Evolutionary conservation across 1,140 invertebrate species (phyloP), one percentile per base, ranked within the genome.

Genomic region (Drosophila nikananu): DNA sequence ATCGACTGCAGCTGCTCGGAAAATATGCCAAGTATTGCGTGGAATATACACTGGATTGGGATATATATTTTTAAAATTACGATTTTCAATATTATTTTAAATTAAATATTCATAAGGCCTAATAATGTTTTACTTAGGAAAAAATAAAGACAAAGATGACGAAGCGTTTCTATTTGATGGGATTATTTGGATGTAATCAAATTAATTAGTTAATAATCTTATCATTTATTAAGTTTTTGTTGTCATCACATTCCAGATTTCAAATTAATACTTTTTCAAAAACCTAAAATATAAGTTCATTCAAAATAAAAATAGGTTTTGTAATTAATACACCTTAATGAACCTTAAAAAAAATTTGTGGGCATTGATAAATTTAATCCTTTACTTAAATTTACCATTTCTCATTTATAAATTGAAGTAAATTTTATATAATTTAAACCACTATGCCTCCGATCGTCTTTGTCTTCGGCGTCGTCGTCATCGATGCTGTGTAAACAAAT

Each of bases 401-500:
- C 7, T 9, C 8, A 25, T 27, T 8, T 1, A 27, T 1, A 13
- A 19, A 19, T 39, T 57, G 13, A 32, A 27, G 0, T 4, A 46
- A 3, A n/a, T 48, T 2, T 21, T 15, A 6, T 23, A n/a, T 19
- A 5, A 21, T 55, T 51, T 21, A 15, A 19, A 3, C 19, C 75
- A 77, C 75, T 77, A 76, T 77, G 39, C 62, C 48, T 54, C 30
- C 35, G 58, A 73, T 75, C 62, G 64, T 19, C 60, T 51, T 71
- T 19, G 51, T 9, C 39, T 12, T 32, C 54, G 30, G 63, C 37
- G 44, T 77, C 58, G 19, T 63, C 76, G 35, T 72, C 77, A 79
- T 80, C 68, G 77, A 74, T 42, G 65, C 57, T 74, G 51, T 86
- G 60, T 89, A 89, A 90, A 89, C 86, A 89, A 89, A 81, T 81